Conservation (phyloP, 37 sponge, comb jelly and placozoan species). For the Agelas oroides region DNA sequence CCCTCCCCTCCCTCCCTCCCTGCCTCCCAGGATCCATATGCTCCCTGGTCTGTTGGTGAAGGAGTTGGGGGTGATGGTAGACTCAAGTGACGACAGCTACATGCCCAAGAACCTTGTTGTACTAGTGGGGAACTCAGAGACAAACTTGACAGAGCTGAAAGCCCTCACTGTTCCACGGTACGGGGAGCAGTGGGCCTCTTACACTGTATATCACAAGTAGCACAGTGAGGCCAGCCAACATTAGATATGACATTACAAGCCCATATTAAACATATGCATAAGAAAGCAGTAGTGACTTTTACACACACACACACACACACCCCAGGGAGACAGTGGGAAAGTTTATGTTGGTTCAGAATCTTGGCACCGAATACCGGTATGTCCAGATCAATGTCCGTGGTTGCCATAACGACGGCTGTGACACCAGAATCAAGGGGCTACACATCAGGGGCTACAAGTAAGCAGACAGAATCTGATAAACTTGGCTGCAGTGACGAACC, state of each 20-base stretch:
- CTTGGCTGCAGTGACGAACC: no score
- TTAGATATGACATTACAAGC: no score
- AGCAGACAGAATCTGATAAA: constrained; percentile 11
- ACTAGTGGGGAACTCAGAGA: constrained; percentile 61
- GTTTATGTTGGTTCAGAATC: constrained; percentile 31
- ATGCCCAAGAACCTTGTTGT: constrained; percentile 74
- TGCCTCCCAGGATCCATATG: constrained; percentile 41
- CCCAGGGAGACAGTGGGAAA: constrained; percentile 45
- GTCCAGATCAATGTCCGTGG: constrained; percentile 80
- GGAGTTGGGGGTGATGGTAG: constrained; percentile 66
- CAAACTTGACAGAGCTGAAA: constrained; percentile 62
- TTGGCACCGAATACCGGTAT: constrained; percentile 48
- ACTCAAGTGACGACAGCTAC: constrained; percentile 81
- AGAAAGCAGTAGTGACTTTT: background rate
- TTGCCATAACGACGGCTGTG: constrained; percentile 91
- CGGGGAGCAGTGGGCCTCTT: background rate
- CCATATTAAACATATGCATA: background rate
- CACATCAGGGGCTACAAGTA: constrained; percentile 79
- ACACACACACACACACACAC: background rate
- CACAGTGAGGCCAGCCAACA: no score
- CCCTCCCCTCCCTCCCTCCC: background rate
- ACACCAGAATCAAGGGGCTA: constrained; percentile 74
- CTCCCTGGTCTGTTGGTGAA: constrained; percentile 60
- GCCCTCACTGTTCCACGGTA: constrained; percentile 59
- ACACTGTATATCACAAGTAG: no score